Base-by-base conservation (phyloP, 2,113 vertebrate genomes). In the Oryzias celebensis region DNA sequence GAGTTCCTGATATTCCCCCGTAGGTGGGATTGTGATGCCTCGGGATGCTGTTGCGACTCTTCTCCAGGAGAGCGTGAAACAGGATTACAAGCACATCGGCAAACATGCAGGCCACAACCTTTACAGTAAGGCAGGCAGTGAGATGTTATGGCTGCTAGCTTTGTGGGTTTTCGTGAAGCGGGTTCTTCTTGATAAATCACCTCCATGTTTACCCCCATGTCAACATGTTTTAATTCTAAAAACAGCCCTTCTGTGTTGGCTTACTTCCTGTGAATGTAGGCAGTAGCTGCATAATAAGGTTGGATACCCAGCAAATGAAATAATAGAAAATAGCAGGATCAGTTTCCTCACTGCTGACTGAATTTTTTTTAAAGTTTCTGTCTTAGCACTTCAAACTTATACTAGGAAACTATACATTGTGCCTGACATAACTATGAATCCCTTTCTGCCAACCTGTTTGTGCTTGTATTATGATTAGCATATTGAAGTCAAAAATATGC, bases 21-120 rank as follows among this genome's bases (percentile, higher is more conserved):
- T 86, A 88, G 86, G 86, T 89, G 82, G 83, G 83, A 87, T 84
- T 88, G 82, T 88, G 81, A 82, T 65, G 85, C 80, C 78, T 26
- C 65, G 58, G 84, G 74, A 84, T 72, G 85, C 73, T 73, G 76
- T 76, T 76, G 87, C 64, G 66, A 75, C 84, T 84, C 70, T 67
- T 71, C 77, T 74, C 68, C 75, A 72, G 62, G 74, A 88, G 78
- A 82, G 87, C 89, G 79, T 88, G 85, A 89, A 89, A 91, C 80
- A 59, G 69, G 87, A 91, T 92, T 91, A 89, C 68, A 44, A 74
- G 74, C 76, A 88, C 84, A 86, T 82, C 74, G 52, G 65, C 73
- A 73, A 78, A 83, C 75, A 83, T 78, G 73, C 80, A 82, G 84
- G 78, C 62, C 67, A 26, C 71, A 73, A 57, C 52, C 73, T 78